Conservation (phyloP, 2,797 vertebrate species). For the Thaleichthys pacificus region DNA sequence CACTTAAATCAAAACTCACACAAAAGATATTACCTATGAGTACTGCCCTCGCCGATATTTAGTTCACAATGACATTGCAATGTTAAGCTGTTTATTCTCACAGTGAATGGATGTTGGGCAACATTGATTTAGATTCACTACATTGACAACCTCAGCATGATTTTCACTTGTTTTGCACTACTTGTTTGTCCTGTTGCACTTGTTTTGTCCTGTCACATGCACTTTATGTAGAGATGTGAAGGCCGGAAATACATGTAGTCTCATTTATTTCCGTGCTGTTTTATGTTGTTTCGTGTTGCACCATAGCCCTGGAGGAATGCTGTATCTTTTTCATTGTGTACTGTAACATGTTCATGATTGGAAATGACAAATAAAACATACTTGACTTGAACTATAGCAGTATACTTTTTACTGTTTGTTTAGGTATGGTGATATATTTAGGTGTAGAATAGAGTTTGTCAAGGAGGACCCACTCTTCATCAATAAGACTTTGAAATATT, state of each 20-base stretch:
- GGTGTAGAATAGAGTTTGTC: slow-evolving; percentile 50
- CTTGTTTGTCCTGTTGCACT: slow-evolving; percentile 49
- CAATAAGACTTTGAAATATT: slow-evolving; percentile 30
- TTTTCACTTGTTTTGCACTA: slow-evolving; percentile 49
- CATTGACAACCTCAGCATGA: slow-evolving; percentile 45
- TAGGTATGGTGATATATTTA: slow-evolving; percentile 73
- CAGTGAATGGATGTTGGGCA: slow-evolving; percentile 68
- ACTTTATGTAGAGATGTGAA: too few relatives aligned
- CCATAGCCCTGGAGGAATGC: too few relatives aligned
- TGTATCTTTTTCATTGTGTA: too few relatives aligned
- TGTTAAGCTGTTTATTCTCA: slow-evolving; percentile 68
- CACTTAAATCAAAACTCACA: slow-evolving; percentile 47
- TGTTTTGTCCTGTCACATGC: too few relatives aligned
- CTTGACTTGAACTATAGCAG: slow-evolving; percentile 60
- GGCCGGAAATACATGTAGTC: too few relatives aligned
- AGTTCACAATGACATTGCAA: slow-evolving; percentile 70
- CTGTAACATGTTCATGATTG: too few relatives aligned
- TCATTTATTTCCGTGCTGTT: too few relatives aligned
- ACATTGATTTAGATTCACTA: slow-evolving; percentile 61
- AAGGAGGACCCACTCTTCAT: slow-evolving; percentile 19
- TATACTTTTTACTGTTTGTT: slow-evolving; percentile 71
- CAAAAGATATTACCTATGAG: slow-evolving; percentile 66
- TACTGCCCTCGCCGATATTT: slow-evolving; percentile 70
- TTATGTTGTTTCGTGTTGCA: too few relatives aligned
- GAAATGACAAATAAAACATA: too few relatives aligned